Base-by-base conservation (phyloP, 1,140 invertebrate species). In the Diabrotica undecimpunctata region DNA sequence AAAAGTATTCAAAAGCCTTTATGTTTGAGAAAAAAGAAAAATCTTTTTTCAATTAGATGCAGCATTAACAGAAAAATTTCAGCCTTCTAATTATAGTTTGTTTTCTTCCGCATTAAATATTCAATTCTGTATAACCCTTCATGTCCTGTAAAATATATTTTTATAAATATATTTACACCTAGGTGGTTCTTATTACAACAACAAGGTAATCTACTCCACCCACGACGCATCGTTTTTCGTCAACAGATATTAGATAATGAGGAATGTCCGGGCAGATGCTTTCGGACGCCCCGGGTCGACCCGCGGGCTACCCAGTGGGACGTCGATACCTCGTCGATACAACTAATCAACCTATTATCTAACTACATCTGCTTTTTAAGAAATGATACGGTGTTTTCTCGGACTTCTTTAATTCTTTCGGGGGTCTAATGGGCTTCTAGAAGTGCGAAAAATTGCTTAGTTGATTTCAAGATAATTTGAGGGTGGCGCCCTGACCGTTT, bases 331-430 rank as follows among this genome's bases (percentile, higher is more conserved):
- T 46, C n/a, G 41, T 46, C 41, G 41, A 46, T 46, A 46, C 41
- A 46, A 46, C 41, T 46, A 46, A 46, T 46, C 41, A 46, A 46
- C 41, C 41, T 46, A 46, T 46, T 46, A 46, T 46, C 41, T 8
- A 46, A 46, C 8, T 46, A n/a, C 41, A 46, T 46, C 41, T 46
- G 41, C 41, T 46, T 46, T 46, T 46, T 46, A 46, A 46, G 41
- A 46, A 46, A 46, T n/a, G 41, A 46, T 46, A 46, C 41, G 41
- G 41, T 46, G 41, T n/a, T 46, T 46, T 46, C 41, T 46, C n/a
- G 41, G 41, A n/a, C 8, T 46, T 46, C n/a, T n/a, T 46, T n/a
- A n/a, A 10, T 46, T 2, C 25, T 25, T 25, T 25, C 25, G 25
- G 25, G 39, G n/a, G n/a, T 10, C 8, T 46, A 46, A 46, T 46